Evolutionary conservation across 1,140 invertebrate species (phyloP).

Genomic region (Sarcophaga bullata): DNA sequence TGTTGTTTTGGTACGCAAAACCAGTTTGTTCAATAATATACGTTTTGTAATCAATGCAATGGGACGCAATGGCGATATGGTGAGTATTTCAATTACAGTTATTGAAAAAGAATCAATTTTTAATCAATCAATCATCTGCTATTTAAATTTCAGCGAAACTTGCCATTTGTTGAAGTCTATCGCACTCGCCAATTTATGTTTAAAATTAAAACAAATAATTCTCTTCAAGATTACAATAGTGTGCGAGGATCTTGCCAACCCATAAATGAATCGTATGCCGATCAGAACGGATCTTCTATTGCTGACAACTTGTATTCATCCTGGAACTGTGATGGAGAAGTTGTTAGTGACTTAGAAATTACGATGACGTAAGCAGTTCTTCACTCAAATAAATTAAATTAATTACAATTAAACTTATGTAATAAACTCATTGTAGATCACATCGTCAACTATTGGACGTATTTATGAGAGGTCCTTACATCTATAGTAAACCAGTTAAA

Average conservation of each 20-base stretch:
- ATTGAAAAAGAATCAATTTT: not conserved
- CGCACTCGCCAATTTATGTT: slow-evolving; percentile 80
- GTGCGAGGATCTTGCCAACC: slow-evolving; percentile 59
- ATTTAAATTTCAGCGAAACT: slow-evolving; percentile 71
- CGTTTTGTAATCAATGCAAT: slow-evolving; percentile 74
- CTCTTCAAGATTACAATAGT: slow-evolving; percentile 55
- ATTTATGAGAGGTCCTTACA: slow-evolving; percentile 67
- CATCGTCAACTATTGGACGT: slow-evolving; percentile 71
- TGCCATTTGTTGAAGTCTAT: slow-evolving; percentile 82
- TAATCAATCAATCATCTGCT: not conserved
- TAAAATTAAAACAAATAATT: slow-evolving; percentile 66
- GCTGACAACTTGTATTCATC: slow-evolving; percentile 66
- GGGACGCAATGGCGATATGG: slow-evolving; percentile 71
- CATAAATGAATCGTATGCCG: slow-evolving; percentile 49
- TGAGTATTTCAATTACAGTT: slow-evolving; percentile 60
- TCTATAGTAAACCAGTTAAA: slow-evolving; percentile 53
- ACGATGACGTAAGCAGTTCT: slow-evolving; percentile 72
- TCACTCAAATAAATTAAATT: not conserved
- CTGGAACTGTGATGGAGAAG: slow-evolving; percentile 91
- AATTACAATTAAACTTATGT: slow-evolving; percentile 8
- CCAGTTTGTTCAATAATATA: slow-evolving; percentile 79
- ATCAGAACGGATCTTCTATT: slow-evolving; percentile 48
- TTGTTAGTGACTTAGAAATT: slow-evolving; percentile 75
- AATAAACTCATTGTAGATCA: slow-evolving; percentile 52
- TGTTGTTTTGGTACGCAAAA: slow-evolving; percentile 80